phyloP scores from a whole-genome alignment of 1,140 invertebrate genomes.

The Drosophila ambigua region DNA sequence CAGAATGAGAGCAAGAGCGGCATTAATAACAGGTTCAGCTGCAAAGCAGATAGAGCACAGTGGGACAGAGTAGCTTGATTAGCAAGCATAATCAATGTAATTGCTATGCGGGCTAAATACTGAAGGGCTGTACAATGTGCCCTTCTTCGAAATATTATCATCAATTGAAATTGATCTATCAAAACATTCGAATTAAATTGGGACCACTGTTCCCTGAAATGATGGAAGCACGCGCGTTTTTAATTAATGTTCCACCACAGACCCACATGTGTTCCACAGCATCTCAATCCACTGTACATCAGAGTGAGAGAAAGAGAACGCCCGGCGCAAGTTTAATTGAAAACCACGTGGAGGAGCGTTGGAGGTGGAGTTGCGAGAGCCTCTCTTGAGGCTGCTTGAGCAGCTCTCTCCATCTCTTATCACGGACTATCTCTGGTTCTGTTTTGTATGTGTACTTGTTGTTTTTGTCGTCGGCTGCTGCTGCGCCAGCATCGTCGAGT shows the following conservation, averaged over 20 bases:
- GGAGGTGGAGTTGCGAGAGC: conserved; percentile 1
- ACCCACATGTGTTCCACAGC: conserved; percentile 17
- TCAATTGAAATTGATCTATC: conserved; percentile 27
- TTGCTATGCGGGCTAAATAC: conserved; percentile 25
- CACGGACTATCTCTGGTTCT: conserved; percentile 12
- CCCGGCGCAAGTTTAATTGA: conserved; percentile 66
- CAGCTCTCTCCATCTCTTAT: conserved; percentile 3
- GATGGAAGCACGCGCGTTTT: conserved; percentile 16
- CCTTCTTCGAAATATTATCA: background rate
- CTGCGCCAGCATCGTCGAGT: conserved; percentile 38
- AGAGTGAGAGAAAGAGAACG: background rate
- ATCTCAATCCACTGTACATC: conserved; percentile 11
- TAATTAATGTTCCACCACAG: conserved; percentile 24
- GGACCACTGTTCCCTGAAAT: conserved; percentile 1
- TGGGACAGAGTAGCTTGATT: too few relatives aligned
- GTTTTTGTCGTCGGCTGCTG: conserved; percentile 27
- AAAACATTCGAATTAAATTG: conserved; percentile 15
- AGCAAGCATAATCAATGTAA: background rate
- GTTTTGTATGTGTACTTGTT: conserved; percentile 27
- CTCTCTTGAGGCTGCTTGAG: too few relatives aligned
- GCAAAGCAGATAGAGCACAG: too few relatives aligned
- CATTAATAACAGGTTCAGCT: too few relatives aligned
- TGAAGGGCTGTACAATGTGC: background rate
- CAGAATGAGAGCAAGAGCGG: too few relatives aligned
- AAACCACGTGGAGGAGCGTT: conserved; percentile 69